These are phyloP conservation scores for Samia ricini DNA, from an alignment of 1,140 invertebrate species.

Conservation along the genomic window DNA sequence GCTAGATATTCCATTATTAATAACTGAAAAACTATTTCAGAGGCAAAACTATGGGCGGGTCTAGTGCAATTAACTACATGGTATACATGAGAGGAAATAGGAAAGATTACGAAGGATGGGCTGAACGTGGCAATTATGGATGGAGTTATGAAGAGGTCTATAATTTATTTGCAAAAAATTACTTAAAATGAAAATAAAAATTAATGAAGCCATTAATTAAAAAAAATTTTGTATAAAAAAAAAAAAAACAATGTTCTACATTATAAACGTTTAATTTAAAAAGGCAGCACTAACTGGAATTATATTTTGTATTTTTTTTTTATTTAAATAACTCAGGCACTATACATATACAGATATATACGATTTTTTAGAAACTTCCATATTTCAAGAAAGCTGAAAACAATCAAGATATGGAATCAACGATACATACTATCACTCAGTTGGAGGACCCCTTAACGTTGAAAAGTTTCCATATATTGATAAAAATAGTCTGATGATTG, in stretches of 20 bases:
- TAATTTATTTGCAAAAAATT: too few relatives aligned
- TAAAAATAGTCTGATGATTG: conserved; percentile 73
- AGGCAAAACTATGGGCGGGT: conserved; percentile 83
- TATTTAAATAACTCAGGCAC: too few relatives aligned
- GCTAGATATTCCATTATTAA: too few relatives aligned
- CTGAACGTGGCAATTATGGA: conserved; percentile 76
- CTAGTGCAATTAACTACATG: conserved; percentile 88
- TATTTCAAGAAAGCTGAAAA: conserved; percentile 89
- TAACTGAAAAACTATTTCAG: conserved; percentile 24
- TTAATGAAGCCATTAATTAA: too few relatives aligned
- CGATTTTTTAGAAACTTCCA: conserved; percentile 81
- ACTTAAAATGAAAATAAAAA: too few relatives aligned
- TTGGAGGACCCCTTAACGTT: conserved; percentile 80
- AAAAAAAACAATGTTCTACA: too few relatives aligned
- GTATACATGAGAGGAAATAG: conserved; percentile 88
- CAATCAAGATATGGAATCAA: conserved; percentile 75
- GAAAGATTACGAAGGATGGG: conserved; percentile 86
- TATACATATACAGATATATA: too few relatives aligned
- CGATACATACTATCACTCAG: conserved; percentile 78
- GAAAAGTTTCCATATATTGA: conserved; percentile 81
- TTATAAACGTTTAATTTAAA: too few relatives aligned
- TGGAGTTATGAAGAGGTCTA: conserved; percentile 57
- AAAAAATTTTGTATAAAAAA: too few relatives aligned
- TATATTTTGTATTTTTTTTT: too few relatives aligned
- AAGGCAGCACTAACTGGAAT: too few relatives aligned